A percentile compares a stretch with the other conserved stretches of the same genome.
Evolutionary conservation across 1,140 invertebrate genomes (phyloP).

Genomic region (Drosophila athabasca): DNA sequence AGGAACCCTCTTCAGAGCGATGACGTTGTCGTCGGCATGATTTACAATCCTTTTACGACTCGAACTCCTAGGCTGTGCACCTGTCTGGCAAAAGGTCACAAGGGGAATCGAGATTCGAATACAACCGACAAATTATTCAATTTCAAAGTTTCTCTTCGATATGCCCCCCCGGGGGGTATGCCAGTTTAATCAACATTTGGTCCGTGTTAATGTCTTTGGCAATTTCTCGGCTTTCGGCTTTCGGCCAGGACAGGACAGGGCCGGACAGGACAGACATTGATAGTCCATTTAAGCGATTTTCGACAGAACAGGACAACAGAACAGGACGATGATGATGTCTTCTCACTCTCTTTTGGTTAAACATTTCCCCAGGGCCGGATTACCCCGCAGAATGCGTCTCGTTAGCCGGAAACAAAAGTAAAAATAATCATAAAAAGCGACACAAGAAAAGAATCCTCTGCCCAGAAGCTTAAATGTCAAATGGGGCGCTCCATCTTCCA

Average conservation of each 20-base stretch:
- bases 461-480: conserved; percentile 68
- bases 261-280: conserved; percentile 45
- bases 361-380: conserved; percentile 76
- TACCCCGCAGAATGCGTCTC: conserved; percentile 77
- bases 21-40: conserved; percentile 62
- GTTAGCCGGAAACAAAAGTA: conserved; percentile 79
- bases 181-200: conserved; percentile 51
- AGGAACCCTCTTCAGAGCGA: conserved; percentile 60
- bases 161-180: conserved; percentile 37
- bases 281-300: conserved; percentile 80
- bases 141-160: conserved; percentile 22
- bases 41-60: conserved; percentile 68
- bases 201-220: conserved; percentile 57
- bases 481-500: conserved; percentile 14
- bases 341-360: conserved; percentile 38
- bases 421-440: conserved; percentile 48
- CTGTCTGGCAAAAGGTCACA: conserved; percentile 51
- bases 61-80: conserved; percentile 20
- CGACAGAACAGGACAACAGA: conserved; percentile 16
- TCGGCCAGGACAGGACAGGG: background rate
- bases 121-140: conserved; percentile 41
- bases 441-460: conserved; percentile 44
- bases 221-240: conserved; percentile 43
- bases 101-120: conserved; percentile 26
- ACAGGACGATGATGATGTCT: conserved; percentile 37